These are phyloP conservation scores for Muraenolepis orangiensis DNA, from an alignment of 2,797 vertebrate species.

Conservation along the genomic window DNA sequence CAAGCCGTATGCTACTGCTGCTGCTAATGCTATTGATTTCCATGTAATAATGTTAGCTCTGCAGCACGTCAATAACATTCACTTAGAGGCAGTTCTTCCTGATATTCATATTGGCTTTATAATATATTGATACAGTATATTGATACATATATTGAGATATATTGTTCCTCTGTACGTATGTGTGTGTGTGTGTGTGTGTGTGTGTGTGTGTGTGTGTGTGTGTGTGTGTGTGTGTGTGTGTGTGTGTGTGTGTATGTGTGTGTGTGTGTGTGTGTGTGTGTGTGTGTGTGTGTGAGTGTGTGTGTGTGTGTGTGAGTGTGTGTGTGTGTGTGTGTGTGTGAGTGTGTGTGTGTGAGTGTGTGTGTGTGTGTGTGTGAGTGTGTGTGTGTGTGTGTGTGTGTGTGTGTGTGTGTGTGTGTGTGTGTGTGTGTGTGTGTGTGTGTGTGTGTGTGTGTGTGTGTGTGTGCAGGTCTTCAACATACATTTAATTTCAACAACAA, in stretches of 20 bases:
- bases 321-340: not conserved
- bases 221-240: not conserved
- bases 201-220: too few species aligned
- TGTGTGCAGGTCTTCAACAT: not conserved
- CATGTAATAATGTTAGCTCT: conserved; percentile 63
- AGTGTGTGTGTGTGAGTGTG: conserved; percentile 22
- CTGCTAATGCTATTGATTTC: conserved; percentile 65
- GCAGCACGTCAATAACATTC: conserved; percentile 56
- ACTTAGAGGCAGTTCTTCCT: conserved; percentile 44
- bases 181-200: conserved; percentile 35
- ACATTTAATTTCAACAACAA: not conserved
- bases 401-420: not conserved
- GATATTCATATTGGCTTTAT: conserved; percentile 46
- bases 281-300: not conserved
- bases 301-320: not conserved
- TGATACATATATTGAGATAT: conserved; percentile 43
- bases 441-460: not conserved
- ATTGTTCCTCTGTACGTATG: conserved; percentile 8
- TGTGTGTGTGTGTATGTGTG: not conserved
- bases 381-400: too few species aligned
- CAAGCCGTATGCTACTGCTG: conserved; percentile 70
- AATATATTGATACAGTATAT: conserved; percentile 39
- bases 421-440: conserved; percentile 3
- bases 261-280: not conserved
- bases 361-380: too few species aligned